Evolutionary conservation across 1,140 invertebrate species (phyloP).

Genomic region (Caenorhabditis brenneri): DNA sequence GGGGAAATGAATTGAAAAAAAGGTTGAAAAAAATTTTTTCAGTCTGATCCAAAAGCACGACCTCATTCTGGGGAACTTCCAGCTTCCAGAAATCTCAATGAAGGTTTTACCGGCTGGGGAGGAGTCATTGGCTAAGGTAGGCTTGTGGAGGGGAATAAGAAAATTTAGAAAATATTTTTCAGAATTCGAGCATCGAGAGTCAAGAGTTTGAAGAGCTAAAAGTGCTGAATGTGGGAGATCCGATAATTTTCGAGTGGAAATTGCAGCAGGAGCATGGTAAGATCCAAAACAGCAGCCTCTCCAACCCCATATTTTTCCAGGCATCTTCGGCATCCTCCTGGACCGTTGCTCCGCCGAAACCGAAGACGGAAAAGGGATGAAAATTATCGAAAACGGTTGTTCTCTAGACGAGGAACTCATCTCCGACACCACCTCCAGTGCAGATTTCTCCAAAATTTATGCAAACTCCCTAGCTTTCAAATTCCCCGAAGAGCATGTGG

Average conservation of each 20-base stretch:
- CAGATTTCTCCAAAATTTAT: constrained; percentile 18
- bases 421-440: neutral
- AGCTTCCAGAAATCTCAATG: neutral
- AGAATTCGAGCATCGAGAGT: no score
- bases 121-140: neutral
- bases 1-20: neutral
- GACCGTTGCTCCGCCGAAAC: neutral
- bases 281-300: neutral
- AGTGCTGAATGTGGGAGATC: constrained; percentile 4
- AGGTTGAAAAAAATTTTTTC: neutral
- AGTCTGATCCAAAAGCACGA: neutral
- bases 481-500: neutral
- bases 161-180: neutral
- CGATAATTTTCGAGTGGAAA: constrained; percentile 7
- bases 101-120: neutral
- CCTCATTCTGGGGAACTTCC: neutral
- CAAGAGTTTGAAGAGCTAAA: neutral
- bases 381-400: constrained; percentile 10
- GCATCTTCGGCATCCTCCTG: neutral
- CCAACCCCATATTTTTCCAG: neutral
- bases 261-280: neutral
- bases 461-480: constrained; percentile 8
- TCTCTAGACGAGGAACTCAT: constrained; percentile 9
- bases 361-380: constrained; percentile 19
- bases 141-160: neutral